These are phyloP conservation scores for Notothenia coriiceps DNA, from an alignment of 2,113 vertebrate genomes.

Conservation along the genomic window DNA sequence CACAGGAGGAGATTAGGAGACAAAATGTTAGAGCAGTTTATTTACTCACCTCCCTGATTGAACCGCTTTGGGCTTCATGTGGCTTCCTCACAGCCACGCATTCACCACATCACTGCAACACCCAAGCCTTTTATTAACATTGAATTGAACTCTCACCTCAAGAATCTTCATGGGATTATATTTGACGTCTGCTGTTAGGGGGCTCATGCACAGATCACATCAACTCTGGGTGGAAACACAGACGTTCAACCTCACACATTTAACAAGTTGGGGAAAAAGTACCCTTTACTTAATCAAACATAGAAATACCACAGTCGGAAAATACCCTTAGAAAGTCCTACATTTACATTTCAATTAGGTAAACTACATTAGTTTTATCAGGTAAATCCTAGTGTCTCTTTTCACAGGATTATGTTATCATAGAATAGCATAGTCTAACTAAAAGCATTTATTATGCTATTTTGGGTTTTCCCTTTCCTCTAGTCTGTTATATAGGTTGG, in stretches of 20 bases:
- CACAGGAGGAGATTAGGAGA: neutral
- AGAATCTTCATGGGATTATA: neutral
- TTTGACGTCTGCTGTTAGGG: constrained; percentile 2
- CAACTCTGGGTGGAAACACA: neutral
- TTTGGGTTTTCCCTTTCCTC: too few relatives aligned
- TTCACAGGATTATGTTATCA: too few relatives aligned
- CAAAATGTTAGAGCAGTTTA: constrained; percentile 1
- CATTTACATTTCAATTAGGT: too few relatives aligned
- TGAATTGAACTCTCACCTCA: constrained; percentile 43
- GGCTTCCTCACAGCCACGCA: constrained; percentile 7
- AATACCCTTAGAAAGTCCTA: too few relatives aligned
- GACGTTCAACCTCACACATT: neutral
- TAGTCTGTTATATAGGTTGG: too few relatives aligned
- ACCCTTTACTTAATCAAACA: too few relatives aligned
- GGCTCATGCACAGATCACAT: neutral
- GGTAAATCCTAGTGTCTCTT: too few relatives aligned
- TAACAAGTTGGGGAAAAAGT: neutral
- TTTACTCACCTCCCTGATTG: constrained; percentile 40
- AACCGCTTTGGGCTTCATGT: constrained; percentile 12
- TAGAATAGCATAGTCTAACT: too few relatives aligned
- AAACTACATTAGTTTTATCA: too few relatives aligned
- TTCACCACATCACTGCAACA: neutral
- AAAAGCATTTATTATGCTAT: too few relatives aligned
- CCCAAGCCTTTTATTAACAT: constrained; percentile 18
- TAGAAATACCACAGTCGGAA: too few relatives aligned